These are phyloP conservation scores for Maniola hyperantus DNA, from an alignment of 2,888 invertebrate genomes.

Conservation along the genomic window DNA sequence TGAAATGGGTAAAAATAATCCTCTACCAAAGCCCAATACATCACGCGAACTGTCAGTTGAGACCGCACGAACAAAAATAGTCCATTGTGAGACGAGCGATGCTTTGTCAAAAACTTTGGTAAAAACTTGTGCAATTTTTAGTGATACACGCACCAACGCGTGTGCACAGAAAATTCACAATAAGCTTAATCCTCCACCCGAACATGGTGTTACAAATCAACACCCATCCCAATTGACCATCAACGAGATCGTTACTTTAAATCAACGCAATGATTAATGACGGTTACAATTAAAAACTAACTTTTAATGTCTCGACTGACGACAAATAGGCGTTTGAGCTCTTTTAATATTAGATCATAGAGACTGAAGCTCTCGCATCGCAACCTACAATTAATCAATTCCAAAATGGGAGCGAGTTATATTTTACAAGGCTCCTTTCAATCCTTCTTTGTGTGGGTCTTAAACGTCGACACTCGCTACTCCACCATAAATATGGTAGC, in stretches of 20 bases:
- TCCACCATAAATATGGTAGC: constrained; percentile 64
- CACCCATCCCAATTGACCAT: constrained; percentile 47
- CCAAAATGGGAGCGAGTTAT: constrained; percentile 31
- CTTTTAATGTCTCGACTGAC: constrained; percentile 44
- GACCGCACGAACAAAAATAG: constrained; percentile 81
- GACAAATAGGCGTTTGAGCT: constrained; percentile 61
- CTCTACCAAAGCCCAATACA: constrained; percentile 76
- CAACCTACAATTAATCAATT: constrained; percentile 79
- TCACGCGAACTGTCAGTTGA: constrained; percentile 79
- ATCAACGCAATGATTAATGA: constrained; percentile 54
- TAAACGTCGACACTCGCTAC: constrained; percentile 62
- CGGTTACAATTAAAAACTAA: constrained; percentile 64
- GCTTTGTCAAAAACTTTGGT: constrained; percentile 75
- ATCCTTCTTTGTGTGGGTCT: constrained; percentile 80
- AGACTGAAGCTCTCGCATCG: constrained; percentile 54
- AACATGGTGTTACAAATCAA: constrained; percentile 26
- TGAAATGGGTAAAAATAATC: constrained; percentile 82
- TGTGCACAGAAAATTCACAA: constrained; percentile 19
- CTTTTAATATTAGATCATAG: constrained; percentile 65
- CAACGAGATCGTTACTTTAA: constrained; percentile 36
- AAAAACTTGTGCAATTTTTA: constrained; percentile 79
- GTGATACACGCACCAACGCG: constrained; percentile 65
- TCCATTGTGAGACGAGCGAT: constrained; percentile 68
- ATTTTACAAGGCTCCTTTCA: constrained; percentile 53
- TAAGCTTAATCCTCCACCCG: constrained; percentile 27